These are phyloP conservation scores for Watsonalla binaria DNA, from an alignment of 2,888 invertebrate genomes.

Conservation along the genomic window DNA sequence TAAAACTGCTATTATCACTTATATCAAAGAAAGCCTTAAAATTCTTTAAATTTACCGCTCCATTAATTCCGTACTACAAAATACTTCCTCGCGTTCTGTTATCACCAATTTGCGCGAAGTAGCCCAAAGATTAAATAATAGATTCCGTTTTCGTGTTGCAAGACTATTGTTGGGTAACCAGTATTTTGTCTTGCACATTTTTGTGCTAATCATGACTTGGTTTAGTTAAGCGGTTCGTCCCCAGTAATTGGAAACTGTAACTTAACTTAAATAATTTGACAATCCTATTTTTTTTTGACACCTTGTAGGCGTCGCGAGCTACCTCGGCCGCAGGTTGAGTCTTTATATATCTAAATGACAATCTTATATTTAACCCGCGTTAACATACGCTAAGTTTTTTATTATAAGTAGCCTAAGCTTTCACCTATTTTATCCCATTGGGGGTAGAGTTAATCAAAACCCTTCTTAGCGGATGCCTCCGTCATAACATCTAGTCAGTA, in stretches of 20 bases:
- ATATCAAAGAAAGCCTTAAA: neutral
- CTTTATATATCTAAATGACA: too few species aligned
- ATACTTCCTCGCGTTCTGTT: neutral
- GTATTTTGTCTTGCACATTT: slow-evolving; percentile 20
- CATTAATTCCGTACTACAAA: neutral
- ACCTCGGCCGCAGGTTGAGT: too few species aligned
- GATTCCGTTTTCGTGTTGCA: slow-evolving; percentile 18
- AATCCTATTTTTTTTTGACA: too few species aligned
- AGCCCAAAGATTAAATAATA: slow-evolving; percentile 26
- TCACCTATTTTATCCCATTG: too few species aligned
- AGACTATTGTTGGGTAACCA: slow-evolving; percentile 27
- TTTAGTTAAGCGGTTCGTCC: neutral
- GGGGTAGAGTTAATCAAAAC: too few species aligned
- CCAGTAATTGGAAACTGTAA: neutral
- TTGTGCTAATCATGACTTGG: slow-evolving; percentile 6
- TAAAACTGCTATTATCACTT: neutral
- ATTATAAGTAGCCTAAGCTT: too few species aligned
- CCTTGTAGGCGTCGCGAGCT: too few species aligned
- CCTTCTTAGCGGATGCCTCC: too few species aligned
- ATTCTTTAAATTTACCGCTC: neutral
- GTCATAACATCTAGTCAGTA: too few species aligned
- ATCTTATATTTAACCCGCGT: too few species aligned
- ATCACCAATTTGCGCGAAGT: slow-evolving; percentile 7
- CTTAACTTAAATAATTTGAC: too few species aligned
- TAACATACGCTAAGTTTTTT: too few species aligned